Evolutionary conservation across 2,888 invertebrate genomes (phyloP).

Genomic region (Drosophila atripex): DNA sequence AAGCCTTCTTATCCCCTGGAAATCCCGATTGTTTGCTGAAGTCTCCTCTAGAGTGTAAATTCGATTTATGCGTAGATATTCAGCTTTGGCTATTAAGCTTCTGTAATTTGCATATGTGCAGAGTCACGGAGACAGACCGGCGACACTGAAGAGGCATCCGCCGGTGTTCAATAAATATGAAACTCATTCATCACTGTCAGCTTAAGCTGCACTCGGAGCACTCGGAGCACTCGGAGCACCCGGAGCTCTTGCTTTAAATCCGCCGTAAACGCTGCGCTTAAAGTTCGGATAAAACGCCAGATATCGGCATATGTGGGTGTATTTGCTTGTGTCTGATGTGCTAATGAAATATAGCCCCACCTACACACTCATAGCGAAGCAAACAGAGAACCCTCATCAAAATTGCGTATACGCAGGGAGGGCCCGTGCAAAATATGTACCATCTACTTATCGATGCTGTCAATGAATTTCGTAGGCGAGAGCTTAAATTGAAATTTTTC

Average conservation of each 20-base stretch:
- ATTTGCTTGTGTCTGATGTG: background rate
- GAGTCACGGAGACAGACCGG: slow-evolving; percentile 5
- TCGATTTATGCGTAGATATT: slow-evolving; percentile 27
- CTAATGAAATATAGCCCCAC: slow-evolving; percentile 35
- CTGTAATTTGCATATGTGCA: slow-evolving; percentile 36
- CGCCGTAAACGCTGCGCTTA: slow-evolving; percentile 33
- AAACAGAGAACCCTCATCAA: background rate
- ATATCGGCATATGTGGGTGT: background rate
- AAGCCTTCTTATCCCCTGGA: background rate
- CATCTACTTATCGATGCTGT: slow-evolving; percentile 40
- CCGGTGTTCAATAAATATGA: slow-evolving; percentile 62
- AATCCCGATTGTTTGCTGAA: slow-evolving; percentile 9
- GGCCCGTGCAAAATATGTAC: slow-evolving; percentile 15
- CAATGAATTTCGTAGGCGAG: slow-evolving; percentile 41
- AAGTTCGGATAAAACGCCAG: slow-evolving; percentile 31
- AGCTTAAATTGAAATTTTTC: slow-evolving; percentile 33
- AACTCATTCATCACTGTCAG: slow-evolving; percentile 74
- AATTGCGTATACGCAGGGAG: slow-evolving; percentile 41
- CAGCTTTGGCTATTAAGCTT: slow-evolving; percentile 31
- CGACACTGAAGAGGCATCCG: slow-evolving; percentile 15
- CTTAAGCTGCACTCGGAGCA: slow-evolving; percentile 33
- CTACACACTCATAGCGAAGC: background rate
- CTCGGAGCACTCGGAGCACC: slow-evolving; percentile 11
- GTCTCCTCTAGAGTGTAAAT: background rate
- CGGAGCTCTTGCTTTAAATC: slow-evolving; percentile 28